phyloP scores from a whole-genome alignment of 1,140 invertebrate species.

The Drosophila neocordata region DNA sequence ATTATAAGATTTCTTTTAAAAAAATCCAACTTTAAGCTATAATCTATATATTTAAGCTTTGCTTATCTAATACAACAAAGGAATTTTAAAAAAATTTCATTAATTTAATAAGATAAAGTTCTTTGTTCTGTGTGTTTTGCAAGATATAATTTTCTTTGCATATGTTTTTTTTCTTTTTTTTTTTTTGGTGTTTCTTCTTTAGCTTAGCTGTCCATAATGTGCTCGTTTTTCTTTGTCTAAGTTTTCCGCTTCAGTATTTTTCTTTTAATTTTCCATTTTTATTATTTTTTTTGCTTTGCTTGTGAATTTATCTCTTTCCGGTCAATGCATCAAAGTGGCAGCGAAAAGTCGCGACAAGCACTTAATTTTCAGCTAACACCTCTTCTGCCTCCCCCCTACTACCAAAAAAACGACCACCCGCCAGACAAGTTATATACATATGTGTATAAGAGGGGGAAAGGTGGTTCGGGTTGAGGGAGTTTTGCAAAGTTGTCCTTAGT shows the following conservation, averaged over 20 bases:
- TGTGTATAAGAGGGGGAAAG: neutral
- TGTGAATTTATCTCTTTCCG: conserved; percentile 44
- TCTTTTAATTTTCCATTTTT: conserved; percentile 25
- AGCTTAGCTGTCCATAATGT: neutral
- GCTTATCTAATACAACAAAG: too few relatives aligned
- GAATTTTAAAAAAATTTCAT: too few relatives aligned
- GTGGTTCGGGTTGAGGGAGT: neutral
- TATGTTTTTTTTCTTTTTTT: neutral
- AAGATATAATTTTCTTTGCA: neutral
- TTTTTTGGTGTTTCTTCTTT: neutral
- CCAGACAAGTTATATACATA: neutral
- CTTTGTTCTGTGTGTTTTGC: neutral
- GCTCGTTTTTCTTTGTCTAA: neutral
- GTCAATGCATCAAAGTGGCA: conserved; percentile 75
- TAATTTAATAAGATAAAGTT: too few relatives aligned
- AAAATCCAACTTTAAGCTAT: too few relatives aligned
- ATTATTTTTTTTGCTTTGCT: conserved; percentile 11
- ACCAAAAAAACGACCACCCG: neutral
- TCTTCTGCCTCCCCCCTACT: neutral
- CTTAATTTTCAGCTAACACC: conserved; percentile 15
- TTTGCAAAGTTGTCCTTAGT: conserved; percentile 38
- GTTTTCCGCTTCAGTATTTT: conserved; percentile 12
- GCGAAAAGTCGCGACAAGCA: conserved; percentile 15
- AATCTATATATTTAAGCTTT: too few relatives aligned
- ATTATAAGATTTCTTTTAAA: too few relatives aligned